A percentile compares a stretch with the other conserved stretches of the same genome.
These are phyloP conservation scores for Microctenopoma steveboyesi DNA, from an alignment of 2,797 vertebrate species.

Conservation along the genomic window DNA sequence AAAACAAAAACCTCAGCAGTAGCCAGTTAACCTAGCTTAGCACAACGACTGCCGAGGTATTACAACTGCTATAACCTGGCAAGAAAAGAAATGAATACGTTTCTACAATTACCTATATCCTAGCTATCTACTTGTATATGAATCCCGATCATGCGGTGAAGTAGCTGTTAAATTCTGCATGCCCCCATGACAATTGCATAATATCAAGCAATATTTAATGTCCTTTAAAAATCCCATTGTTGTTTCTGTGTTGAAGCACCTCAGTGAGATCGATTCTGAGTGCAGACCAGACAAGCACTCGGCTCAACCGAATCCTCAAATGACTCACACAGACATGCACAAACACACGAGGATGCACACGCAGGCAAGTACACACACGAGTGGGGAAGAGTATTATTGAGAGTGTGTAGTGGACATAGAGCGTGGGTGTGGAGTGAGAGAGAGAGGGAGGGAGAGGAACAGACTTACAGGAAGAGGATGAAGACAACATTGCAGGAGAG, in stretches of 20 bases:
- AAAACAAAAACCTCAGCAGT: too few relatives aligned
- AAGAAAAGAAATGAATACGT: too few relatives aligned
- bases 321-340: constrained; percentile 31
- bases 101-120: too few relatives aligned
- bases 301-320: constrained; percentile 47
- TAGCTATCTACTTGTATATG: not conserved
- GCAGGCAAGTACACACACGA: constrained; percentile 10
- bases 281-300: constrained; percentile 57
- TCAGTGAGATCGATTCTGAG: constrained; percentile 55
- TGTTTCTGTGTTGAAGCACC: constrained; percentile 48
- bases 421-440: constrained; percentile 51
- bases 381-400: constrained; percentile 41
- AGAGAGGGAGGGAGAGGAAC: constrained; percentile 27
- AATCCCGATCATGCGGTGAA: constrained; percentile 17
- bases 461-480: constrained; percentile 5
- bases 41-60: too few relatives aligned
- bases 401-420: constrained; percentile 48
- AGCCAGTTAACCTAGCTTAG: too few relatives aligned
- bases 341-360: constrained; percentile 7
- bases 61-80: too few relatives aligned
- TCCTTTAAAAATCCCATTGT: constrained; percentile 39
- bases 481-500: constrained; percentile 13
- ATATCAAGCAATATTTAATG: constrained; percentile 45
- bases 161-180: constrained; percentile 30
- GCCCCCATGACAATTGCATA: constrained; percentile 46